Evolutionary conservation across 92 coral and sea anemone genomes (phyloP).

Genomic region (Zoanthus sansibaricus): DNA sequence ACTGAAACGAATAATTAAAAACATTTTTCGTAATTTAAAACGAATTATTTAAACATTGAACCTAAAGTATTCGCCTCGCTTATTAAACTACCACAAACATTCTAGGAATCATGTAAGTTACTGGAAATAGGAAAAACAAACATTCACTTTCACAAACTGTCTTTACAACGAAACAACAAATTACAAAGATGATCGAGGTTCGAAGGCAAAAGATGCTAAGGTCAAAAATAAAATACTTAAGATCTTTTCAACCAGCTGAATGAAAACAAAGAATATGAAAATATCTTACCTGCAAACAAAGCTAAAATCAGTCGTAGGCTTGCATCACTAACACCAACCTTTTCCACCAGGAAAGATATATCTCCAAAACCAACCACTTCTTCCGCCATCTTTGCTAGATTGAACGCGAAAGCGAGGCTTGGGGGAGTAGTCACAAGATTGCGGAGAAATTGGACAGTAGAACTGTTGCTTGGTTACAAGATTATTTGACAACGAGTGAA

Average conservation of each 20-base stretch:
- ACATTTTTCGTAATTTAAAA: background rate
- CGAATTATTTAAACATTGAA: too few relatives aligned
- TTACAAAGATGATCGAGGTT: too few relatives aligned
- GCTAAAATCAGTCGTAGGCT: slow-evolving; percentile 81
- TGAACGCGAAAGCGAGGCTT: too few relatives aligned
- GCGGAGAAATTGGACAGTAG: too few relatives aligned
- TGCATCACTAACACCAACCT: slow-evolving; percentile 84
- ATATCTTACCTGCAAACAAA: slow-evolving; percentile 76
- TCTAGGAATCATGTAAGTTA: too few relatives aligned
- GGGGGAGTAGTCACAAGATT: too few relatives aligned
- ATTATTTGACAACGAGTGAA: background rate
- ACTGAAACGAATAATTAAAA: background rate
- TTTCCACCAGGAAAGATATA: slow-evolving; percentile 75
- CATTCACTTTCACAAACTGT: too few relatives aligned
- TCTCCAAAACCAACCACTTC: slow-evolving; percentile 70
- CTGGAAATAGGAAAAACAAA: too few relatives aligned
- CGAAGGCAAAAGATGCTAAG: background rate
- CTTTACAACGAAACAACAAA: too few relatives aligned
- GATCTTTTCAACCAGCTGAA: background rate
- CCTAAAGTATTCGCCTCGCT: too few relatives aligned
- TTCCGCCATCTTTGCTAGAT: slow-evolving; percentile 77
- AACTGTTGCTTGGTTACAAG: too few relatives aligned
- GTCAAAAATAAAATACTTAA: background rate
- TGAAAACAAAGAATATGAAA: background rate
- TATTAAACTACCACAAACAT: too few relatives aligned